A percentile compares a stretch with the other conserved stretches of the same genome.
phyloP scores from a whole-genome alignment of 2,797 vertebrate genomes.

The Onychomys leucogaster region DNA sequence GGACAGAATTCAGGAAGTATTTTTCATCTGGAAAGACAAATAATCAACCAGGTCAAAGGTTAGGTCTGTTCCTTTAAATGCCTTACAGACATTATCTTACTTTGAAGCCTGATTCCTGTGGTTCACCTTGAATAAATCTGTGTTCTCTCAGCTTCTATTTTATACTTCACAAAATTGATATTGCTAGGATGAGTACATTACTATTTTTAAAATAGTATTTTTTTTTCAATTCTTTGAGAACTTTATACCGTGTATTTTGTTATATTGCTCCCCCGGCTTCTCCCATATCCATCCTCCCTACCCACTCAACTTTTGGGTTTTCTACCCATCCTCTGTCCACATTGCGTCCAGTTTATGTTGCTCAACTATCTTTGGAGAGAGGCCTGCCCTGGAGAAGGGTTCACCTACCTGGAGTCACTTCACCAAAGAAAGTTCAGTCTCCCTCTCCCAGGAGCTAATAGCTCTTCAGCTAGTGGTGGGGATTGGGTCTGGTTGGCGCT shows the following conservation, averaged over 20 bases:
- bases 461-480: background rate
- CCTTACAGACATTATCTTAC: background rate
- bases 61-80: slow-evolving; percentile 40
- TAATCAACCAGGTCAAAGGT: slow-evolving; percentile 48
- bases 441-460: background rate
- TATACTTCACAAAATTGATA: background rate
- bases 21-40: slow-evolving; percentile 63
- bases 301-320: background rate
- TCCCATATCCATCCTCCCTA: background rate
- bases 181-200: slow-evolving; percentile 5
- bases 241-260: background rate
- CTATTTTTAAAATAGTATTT: background rate
- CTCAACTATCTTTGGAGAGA: background rate
- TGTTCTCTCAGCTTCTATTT: slow-evolving; percentile 33
- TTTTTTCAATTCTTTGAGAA: background rate
- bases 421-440: background rate
- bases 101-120: slow-evolving; percentile 39
- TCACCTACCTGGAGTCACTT: background rate
- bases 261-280: background rate
- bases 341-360: background rate
- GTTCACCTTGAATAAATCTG: slow-evolving; percentile 23
- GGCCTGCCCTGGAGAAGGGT: background rate
- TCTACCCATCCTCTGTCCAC: background rate
- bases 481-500: background rate
- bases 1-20: slow-evolving; percentile 54